phyloP scores from a whole-genome alignment of 1,140 invertebrate species.

The Bombyx mandarina region DNA sequence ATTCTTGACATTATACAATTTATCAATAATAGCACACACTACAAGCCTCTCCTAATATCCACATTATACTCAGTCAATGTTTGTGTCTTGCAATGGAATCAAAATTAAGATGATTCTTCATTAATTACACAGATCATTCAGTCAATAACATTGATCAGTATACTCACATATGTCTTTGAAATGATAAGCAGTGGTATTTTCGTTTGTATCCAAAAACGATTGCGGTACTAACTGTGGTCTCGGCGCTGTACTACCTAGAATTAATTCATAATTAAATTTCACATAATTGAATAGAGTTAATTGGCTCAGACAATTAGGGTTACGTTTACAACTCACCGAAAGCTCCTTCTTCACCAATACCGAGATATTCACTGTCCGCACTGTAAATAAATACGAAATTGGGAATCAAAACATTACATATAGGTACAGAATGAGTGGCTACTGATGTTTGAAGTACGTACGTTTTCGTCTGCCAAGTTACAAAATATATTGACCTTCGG shows the following conservation, averaged over 20 bases:
- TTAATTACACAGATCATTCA: too few relatives aligned
- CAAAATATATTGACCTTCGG: conserved; percentile 50
- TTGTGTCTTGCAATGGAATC: too few relatives aligned
- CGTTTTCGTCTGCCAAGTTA: conserved; percentile 38
- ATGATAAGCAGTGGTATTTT: conserved; percentile 34
- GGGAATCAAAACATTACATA: conserved; percentile 20
- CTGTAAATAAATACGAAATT: conserved; percentile 41
- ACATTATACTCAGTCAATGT: too few relatives aligned
- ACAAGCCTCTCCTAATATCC: too few relatives aligned
- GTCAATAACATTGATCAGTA: background rate
- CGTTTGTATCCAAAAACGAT: conserved; percentile 39
- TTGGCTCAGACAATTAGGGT: conserved; percentile 21
- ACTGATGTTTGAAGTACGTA: conserved; percentile 2
- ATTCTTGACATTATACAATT: too few relatives aligned
- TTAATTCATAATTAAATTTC: conserved; percentile 53
- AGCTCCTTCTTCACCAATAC: conserved; percentile 59
- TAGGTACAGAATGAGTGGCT: conserved; percentile 17
- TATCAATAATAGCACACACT: too few relatives aligned
- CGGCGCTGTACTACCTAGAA: conserved; percentile 43
- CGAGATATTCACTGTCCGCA: conserved; percentile 62
- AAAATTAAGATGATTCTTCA: too few relatives aligned
- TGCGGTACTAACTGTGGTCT: conserved; percentile 44
- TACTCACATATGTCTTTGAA: conserved; percentile 56
- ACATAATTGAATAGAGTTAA: conserved; percentile 42
- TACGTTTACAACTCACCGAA: conserved; percentile 41